These are phyloP conservation scores for Trichogramma pretiosum DNA, from an alignment of 1,140 invertebrate species.

Conservation along the genomic window DNA sequence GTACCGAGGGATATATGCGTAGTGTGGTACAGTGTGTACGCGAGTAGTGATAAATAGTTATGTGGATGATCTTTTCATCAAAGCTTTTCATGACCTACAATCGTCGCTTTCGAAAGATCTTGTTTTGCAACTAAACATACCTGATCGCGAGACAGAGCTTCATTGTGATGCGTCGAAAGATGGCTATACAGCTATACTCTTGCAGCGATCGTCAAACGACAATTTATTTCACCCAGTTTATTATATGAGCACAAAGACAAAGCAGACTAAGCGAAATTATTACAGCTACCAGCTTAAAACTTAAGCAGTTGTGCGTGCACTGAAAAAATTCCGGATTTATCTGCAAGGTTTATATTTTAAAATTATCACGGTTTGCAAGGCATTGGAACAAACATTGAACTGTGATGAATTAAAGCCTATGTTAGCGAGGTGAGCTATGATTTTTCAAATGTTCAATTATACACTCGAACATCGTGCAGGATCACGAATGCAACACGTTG, in stretches of 20 bases:
- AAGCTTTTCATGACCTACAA: too few species aligned
- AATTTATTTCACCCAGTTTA: slow-evolving; percentile 17
- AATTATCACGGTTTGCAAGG: slow-evolving; percentile 34
- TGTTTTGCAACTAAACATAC: slow-evolving; percentile 10
- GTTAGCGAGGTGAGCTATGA: neutral
- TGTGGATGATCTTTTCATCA: too few species aligned
- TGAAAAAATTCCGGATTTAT: slow-evolving; percentile 26
- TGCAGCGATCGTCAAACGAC: slow-evolving; percentile 21
- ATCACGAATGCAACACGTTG: neutral
- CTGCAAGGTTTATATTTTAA: slow-evolving; percentile 29
- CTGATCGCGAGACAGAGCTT: slow-evolving; percentile 17
- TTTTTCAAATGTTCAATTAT: neutral
- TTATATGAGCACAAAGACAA: slow-evolving; percentile 19
- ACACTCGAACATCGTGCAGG: neutral
- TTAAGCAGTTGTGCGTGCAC: slow-evolving; percentile 17
- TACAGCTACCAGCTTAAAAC: slow-evolving; percentile 19
- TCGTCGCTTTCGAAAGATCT: too few species aligned
- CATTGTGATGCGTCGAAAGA: slow-evolving; percentile 28
- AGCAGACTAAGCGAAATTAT: slow-evolving; percentile 15
- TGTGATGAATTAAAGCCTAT: neutral
- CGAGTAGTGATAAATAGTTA: too few species aligned
- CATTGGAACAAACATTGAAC: slow-evolving; percentile 15
- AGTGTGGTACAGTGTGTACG: too few species aligned
- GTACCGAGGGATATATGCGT: too few species aligned
- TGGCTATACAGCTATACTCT: slow-evolving; percentile 31